phyloP scores from a whole-genome alignment of 2,797 vertebrate genomes.

The Schizothorax lantsangensis region DNA sequence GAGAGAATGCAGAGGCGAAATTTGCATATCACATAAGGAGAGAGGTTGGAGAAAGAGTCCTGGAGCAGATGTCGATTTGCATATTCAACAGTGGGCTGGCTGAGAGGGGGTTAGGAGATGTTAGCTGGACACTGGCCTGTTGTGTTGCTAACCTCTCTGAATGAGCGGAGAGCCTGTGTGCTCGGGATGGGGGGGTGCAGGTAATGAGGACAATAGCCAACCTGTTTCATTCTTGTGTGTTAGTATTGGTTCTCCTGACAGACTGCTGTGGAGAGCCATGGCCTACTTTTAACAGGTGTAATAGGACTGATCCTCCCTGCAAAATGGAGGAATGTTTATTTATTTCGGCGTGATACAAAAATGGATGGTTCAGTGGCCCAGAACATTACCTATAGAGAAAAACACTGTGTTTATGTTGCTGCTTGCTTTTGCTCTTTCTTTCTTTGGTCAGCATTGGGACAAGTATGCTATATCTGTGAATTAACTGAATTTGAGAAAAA shows the following conservation, averaged over 20 bases:
- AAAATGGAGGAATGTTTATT: slow-evolving; percentile 44
- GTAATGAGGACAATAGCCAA: slow-evolving; percentile 58
- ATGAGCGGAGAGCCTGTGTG: slow-evolving; percentile 16
- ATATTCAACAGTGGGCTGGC: slow-evolving; percentile 77
- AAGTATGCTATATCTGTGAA: neutral
- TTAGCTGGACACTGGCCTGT: slow-evolving; percentile 51
- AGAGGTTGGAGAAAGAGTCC: slow-evolving; percentile 77
- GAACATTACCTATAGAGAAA: slow-evolving; percentile 27
- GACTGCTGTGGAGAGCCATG: slow-evolving; percentile 36
- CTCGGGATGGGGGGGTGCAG: slow-evolving; percentile 41
- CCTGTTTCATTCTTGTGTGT: slow-evolving; percentile 38
- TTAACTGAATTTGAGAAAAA: neutral
- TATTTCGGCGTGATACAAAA: slow-evolving; percentile 34
- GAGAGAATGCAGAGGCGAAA: slow-evolving; percentile 70
- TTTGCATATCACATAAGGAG: slow-evolving; percentile 82
- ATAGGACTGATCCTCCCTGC: slow-evolving; percentile 34
- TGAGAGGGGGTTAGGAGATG: slow-evolving; percentile 57
- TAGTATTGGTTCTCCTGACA: slow-evolving; percentile 43
- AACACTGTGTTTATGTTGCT: slow-evolving; percentile 11
- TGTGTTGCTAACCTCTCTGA: slow-evolving; percentile 55
- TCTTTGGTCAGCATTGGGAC: neutral
- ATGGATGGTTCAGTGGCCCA: slow-evolving; percentile 32
- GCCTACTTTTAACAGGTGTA: slow-evolving; percentile 60
- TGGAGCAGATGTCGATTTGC: slow-evolving; percentile 84
- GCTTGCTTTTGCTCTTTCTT: neutral